phyloP scores from a whole-genome alignment of 2,888 invertebrate species.

The Caenorhabditis uteleia region DNA sequence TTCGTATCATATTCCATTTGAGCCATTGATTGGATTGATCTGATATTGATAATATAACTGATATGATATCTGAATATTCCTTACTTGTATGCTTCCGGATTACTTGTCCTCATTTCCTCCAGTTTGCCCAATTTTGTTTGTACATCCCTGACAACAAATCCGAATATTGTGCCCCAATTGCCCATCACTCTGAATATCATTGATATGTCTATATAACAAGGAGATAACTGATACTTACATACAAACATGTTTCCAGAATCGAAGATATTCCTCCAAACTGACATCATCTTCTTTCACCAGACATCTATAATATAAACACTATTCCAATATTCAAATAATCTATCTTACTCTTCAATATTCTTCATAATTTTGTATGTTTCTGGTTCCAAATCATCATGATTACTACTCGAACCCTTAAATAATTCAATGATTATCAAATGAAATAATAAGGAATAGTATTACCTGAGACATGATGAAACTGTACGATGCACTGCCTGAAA shows the following conservation, averaged over 20 bases:
- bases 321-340: neutral
- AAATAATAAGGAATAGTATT: too few species aligned
- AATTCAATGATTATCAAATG: too few species aligned
- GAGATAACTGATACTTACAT: slow-evolving; percentile 2
- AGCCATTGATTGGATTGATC: slow-evolving; percentile 24
- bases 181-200: slow-evolving; percentile 18
- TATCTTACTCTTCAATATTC: slow-evolving; percentile 4
- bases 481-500: too few species aligned
- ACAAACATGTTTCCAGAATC: slow-evolving; percentile 32
- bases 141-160: slow-evolving; percentile 29
- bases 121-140: slow-evolving; percentile 10
- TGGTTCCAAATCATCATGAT: too few species aligned
- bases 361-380: slow-evolving; percentile 20
- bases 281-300: slow-evolving; percentile 14
- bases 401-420: too few species aligned
- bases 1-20: slow-evolving; percentile 7
- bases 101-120: neutral
- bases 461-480: too few species aligned
- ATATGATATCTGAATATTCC: neutral
- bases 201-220: neutral
- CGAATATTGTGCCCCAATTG: slow-evolving; percentile 24
- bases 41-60: neutral
- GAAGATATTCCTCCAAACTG: slow-evolving; percentile 19
- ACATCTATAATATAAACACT: neutral
- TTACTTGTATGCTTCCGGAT: slow-evolving; percentile 17